Evolutionary conservation across 2,888 invertebrate species (phyloP).

Genomic region (Drosophila koepferae): DNA sequence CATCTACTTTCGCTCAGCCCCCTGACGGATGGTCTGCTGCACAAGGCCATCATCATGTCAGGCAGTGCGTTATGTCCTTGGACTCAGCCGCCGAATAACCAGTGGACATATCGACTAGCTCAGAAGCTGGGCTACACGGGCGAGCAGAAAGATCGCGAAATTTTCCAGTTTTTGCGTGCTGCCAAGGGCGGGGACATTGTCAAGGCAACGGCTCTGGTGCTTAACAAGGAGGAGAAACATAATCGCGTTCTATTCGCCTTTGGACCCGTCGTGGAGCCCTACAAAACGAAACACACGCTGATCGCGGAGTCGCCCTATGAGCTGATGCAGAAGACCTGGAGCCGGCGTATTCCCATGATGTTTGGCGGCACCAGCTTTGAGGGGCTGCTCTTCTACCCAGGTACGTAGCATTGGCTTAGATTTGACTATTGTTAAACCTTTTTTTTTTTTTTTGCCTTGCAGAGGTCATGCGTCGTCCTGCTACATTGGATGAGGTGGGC

Average conservation of each 20-base stretch:
- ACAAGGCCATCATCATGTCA: slow-evolving; percentile 83
- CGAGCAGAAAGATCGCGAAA: slow-evolving; percentile 77
- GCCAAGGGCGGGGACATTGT: slow-evolving; percentile 76
- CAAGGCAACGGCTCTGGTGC: slow-evolving; percentile 67
- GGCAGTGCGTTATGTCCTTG: slow-evolving; percentile 82
- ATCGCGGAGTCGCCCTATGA: slow-evolving; percentile 69
- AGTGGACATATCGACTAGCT: slow-evolving; percentile 80
- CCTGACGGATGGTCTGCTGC: slow-evolving; percentile 83
- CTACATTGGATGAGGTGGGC: slow-evolving; percentile 80
- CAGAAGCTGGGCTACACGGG: slow-evolving; percentile 79
- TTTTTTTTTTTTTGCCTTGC: not conserved
- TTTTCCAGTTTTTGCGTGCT: slow-evolving; percentile 79
- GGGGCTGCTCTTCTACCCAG: slow-evolving; percentile 83
- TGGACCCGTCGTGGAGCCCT: slow-evolving; percentile 84
- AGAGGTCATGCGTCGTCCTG: slow-evolving; percentile 80
- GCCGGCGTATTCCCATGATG: slow-evolving; percentile 82
- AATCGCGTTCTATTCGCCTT: slow-evolving; percentile 79
- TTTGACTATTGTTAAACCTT: not conserved
- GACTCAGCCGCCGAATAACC: slow-evolving; percentile 71
- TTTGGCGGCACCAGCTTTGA: slow-evolving; percentile 83
- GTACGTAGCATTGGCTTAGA: slow-evolving; percentile 42
- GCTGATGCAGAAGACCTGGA: slow-evolving; percentile 80
- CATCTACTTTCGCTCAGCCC: slow-evolving; percentile 86
- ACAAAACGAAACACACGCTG: slow-evolving; percentile 79
- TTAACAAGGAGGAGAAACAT: slow-evolving; percentile 81